phyloP scores from a whole-genome alignment of 2,888 invertebrate species.

The Synanthedon tipuliformis region DNA sequence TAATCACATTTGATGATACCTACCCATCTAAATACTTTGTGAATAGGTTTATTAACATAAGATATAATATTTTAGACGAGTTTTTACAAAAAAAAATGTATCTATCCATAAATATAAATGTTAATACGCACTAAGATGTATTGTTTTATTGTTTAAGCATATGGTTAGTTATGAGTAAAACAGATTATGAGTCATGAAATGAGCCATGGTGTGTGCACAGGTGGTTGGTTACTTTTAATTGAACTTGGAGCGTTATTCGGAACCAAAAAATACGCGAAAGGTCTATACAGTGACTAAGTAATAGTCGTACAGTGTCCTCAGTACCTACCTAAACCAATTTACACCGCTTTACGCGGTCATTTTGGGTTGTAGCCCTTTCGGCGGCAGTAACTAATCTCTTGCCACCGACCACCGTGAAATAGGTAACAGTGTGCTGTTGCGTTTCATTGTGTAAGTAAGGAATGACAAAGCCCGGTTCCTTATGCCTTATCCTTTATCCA shows the following conservation, averaged over 20 bases:
- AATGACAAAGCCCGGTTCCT: too few relatives aligned
- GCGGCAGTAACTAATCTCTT: too few relatives aligned
- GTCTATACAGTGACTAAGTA: too few relatives aligned
- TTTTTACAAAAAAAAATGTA: slow-evolving; percentile 19
- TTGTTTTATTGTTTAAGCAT: slow-evolving; percentile 20
- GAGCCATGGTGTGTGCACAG: slow-evolving; percentile 17
- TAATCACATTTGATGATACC: slow-evolving; percentile 17
- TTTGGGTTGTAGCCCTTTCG: too few relatives aligned
- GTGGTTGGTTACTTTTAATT: slow-evolving; percentile 1
- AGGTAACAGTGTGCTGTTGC: too few relatives aligned
- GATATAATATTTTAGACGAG: slow-evolving; percentile 24
- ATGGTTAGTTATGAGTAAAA: not conserved
- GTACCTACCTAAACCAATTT: too few relatives aligned
- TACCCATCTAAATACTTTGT: slow-evolving; percentile 29
- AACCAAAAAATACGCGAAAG: not conserved
- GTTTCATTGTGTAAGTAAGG: too few relatives aligned
- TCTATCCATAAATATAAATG: slow-evolving; percentile 52
- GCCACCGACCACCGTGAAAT: too few relatives aligned
- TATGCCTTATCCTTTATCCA: too few relatives aligned
- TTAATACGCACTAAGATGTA: slow-evolving; percentile 48
- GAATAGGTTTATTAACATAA: slow-evolving; percentile 35
- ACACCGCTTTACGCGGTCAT: too few relatives aligned
- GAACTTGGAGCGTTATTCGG: not conserved
- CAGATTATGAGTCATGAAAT: slow-evolving; percentile 4
- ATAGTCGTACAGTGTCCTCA: too few relatives aligned